Percentiles rank a stretch among this genome's conserved stretches.
Evolutionary conservation across 1,140 invertebrate genomes (phyloP).

Genomic region (Bactericera cockerelli): DNA sequence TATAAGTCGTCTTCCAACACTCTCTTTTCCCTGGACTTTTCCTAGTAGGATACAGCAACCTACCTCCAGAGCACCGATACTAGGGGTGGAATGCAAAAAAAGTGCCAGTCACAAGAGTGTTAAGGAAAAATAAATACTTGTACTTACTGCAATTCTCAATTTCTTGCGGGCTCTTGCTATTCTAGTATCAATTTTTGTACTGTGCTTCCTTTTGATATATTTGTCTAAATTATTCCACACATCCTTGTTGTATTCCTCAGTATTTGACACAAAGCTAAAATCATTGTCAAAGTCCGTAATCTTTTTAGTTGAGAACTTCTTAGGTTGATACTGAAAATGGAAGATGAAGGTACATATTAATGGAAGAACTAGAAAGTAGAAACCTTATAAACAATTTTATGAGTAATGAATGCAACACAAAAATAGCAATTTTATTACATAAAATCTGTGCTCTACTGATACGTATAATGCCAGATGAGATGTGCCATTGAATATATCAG

Average conservation of each 20-base stretch:
- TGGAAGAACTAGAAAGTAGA: constrained; percentile 14
- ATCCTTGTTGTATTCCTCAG: constrained; percentile 60
- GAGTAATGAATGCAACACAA: background rate
- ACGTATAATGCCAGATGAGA: too few relatives aligned
- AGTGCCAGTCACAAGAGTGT: too few relatives aligned
- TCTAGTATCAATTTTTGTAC: constrained; percentile 70
- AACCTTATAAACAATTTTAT: too few relatives aligned
- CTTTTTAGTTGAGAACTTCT: constrained; percentile 50
- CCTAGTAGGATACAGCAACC: too few relatives aligned
- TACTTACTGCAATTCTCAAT: constrained; percentile 29
- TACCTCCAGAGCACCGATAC: too few relatives aligned
- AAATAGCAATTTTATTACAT: background rate
- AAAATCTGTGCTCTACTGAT: background rate
- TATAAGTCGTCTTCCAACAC: too few relatives aligned
- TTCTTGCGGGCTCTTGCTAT: constrained; percentile 46
- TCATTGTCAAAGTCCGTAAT: constrained; percentile 53
- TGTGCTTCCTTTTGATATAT: constrained; percentile 63
- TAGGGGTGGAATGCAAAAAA: too few relatives aligned
- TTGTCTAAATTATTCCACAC: constrained; percentile 74
- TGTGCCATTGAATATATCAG: too few relatives aligned
- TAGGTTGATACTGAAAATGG: constrained; percentile 53
- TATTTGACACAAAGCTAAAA: constrained; percentile 55
- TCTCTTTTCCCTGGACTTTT: too few relatives aligned
- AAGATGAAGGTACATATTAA: too few relatives aligned
- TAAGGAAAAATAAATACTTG: too few relatives aligned